Conservation (phyloP, 2,797 vertebrate species). For the Typhlichthys subterraneus region DNA sequence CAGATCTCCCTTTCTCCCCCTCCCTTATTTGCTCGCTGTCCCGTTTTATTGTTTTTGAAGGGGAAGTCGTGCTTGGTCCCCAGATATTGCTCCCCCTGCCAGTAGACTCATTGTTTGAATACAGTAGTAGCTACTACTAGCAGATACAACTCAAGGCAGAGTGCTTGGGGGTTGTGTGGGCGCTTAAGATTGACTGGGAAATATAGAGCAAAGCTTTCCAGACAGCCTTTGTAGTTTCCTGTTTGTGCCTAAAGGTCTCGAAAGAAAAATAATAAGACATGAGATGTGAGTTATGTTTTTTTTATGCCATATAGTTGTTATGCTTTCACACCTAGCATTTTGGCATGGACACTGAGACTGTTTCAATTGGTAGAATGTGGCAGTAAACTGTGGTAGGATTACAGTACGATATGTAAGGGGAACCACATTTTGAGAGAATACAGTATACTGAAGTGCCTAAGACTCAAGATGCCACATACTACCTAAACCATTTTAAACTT, state of each 20-base stretch:
- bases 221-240: slow-evolving; percentile 61
- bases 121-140: slow-evolving; percentile 60
- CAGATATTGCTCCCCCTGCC: slow-evolving; percentile 48
- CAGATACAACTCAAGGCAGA: slow-evolving; percentile 66
- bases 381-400: background rate
- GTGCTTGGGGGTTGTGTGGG: slow-evolving; percentile 51
- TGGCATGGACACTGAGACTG: background rate
- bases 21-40: slow-evolving; percentile 42
- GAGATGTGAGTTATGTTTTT: too few species aligned
- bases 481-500: slow-evolving; percentile 49
- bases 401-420: slow-evolving; percentile 20
- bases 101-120: slow-evolving; percentile 68
- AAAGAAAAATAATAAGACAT: slow-evolving; percentile 1
- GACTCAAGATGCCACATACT: slow-evolving; percentile 44
- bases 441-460: slow-evolving; percentile 25
- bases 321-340: too few species aligned
- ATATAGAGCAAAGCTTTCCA: slow-evolving; percentile 33
- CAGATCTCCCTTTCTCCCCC: slow-evolving; percentile 56
- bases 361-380: background rate
- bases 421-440: slow-evolving; percentile 40
- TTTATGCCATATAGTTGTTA: background rate
- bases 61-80: slow-evolving; percentile 67
- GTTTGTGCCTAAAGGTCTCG: slow-evolving; percentile 50
- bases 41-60: slow-evolving; percentile 31
- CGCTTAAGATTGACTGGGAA: slow-evolving; percentile 52